These are phyloP conservation scores for Lycia hirtaria DNA, from an alignment of 2,888 invertebrate genomes.

Conservation along the genomic window DNA sequence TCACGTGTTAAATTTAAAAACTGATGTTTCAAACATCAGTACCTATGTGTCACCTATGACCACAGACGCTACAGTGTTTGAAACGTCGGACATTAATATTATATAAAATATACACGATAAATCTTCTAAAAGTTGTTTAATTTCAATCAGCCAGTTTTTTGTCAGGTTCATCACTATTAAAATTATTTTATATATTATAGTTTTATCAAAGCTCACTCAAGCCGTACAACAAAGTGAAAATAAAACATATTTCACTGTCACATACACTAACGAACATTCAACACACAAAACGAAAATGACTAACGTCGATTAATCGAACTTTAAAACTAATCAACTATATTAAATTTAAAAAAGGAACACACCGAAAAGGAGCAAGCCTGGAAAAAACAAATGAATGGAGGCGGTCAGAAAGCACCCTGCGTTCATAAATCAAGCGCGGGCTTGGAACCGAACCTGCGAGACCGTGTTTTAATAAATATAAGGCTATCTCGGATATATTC, in stretches of 20 bases:
- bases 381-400: constrained; percentile 83
- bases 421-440: constrained; percentile 75
- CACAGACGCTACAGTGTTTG: no score
- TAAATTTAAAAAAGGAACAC: constrained; percentile 57
- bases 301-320: constrained; percentile 69
- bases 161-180: no score
- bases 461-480: constrained; percentile 81
- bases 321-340: constrained; percentile 83
- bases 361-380: constrained; percentile 46
- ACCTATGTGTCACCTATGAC: no score
- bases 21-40: no score
- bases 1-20: no score
- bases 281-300: constrained; percentile 47
- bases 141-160: no score
- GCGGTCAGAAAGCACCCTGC: constrained; percentile 66
- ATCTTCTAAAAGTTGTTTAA: no score
- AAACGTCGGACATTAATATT: no score
- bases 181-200: no score
- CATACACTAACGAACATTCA: constrained; percentile 35
- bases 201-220: no score
- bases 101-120: no score
- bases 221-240: no score
- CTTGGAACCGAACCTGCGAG: constrained; percentile 68
- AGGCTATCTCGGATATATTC: constrained; percentile 70
- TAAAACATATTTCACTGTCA: constrained; percentile 33